These are phyloP conservation scores for Champsocephalus esox DNA, from an alignment of 2,797 vertebrate species.

Conservation along the genomic window DNA sequence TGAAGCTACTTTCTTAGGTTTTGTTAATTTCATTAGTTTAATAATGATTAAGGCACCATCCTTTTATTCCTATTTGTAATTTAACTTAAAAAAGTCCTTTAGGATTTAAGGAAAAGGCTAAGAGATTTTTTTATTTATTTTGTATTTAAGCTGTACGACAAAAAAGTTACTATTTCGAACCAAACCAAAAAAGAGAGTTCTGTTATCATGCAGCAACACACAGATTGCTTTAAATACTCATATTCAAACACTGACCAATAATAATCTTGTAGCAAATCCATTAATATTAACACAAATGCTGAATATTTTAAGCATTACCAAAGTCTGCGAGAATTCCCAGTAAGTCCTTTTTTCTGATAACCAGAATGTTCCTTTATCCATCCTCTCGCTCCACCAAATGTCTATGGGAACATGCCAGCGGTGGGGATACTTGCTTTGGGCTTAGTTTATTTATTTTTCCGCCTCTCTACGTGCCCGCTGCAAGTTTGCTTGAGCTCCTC, in stretches of 20 bases:
- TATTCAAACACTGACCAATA: neutral
- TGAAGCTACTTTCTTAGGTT: neutral
- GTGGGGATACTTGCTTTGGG: conserved; percentile 70
- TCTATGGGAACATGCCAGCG: conserved; percentile 71
- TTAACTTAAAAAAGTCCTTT: no score
- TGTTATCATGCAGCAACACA: neutral
- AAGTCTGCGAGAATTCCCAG: conserved; percentile 5
- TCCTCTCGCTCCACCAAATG: conserved; percentile 59
- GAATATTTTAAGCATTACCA: conserved; percentile 16
- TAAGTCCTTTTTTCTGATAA: conserved; percentile 40
- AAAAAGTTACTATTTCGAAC: no score
- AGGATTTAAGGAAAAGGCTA: no score
- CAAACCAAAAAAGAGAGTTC: neutral
- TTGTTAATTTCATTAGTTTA: neutral
- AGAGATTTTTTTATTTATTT: no score
- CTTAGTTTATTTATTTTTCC: conserved; percentile 76
- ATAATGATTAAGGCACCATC: no score
- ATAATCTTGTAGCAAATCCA: conserved; percentile 17
- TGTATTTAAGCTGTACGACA: no score
- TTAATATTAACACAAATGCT: conserved; percentile 15
- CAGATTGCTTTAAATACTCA: conserved; percentile 3
- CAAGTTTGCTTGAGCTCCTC: conserved; percentile 72
- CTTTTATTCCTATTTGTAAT: no score
- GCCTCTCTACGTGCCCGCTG: conserved; percentile 65
- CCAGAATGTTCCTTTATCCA: conserved; percentile 58